phyloP scores from a whole-genome alignment of 2,797 vertebrate species.

The Myioborus miniatus region DNA sequence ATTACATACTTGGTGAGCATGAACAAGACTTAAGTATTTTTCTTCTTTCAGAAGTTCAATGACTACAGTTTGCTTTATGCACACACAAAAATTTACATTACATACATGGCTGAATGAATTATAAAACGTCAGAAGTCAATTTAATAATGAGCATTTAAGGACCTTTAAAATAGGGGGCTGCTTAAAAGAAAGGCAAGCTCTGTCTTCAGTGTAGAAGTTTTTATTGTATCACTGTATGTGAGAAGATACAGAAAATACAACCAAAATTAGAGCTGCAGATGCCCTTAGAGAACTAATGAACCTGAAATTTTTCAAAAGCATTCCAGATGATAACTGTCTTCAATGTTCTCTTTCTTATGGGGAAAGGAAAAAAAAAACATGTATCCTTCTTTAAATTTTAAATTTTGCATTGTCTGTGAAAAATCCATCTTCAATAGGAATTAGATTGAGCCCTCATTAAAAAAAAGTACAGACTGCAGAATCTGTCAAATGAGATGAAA shows the following conservation, averaged over 20 bases:
- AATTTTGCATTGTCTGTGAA: conserved; percentile 1
- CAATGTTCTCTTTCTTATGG: background rate
- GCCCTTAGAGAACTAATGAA: conserved; percentile 6
- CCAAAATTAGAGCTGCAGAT: conserved; percentile 13
- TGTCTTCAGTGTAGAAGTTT: background rate
- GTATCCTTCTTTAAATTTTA: conserved; percentile 1
- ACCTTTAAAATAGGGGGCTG: background rate
- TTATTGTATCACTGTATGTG: background rate
- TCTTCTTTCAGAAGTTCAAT: background rate
- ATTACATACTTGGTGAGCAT: background rate
- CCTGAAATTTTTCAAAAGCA: conserved; percentile 13
- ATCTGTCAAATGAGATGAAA: background rate
- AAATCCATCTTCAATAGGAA: background rate
- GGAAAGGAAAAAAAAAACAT: background rate
- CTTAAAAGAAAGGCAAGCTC: background rate
- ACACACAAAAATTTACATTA: background rate
- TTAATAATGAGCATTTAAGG: background rate
- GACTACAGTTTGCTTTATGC: background rate
- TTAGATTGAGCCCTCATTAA: background rate
- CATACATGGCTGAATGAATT: background rate
- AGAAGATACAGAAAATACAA: background rate
- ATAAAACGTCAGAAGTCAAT: background rate
- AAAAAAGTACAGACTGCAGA: background rate
- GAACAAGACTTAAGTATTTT: background rate
- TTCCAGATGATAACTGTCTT: background rate